phyloP scores from a whole-genome alignment of 2,113 vertebrate species.

The Panthera leo region DNA sequence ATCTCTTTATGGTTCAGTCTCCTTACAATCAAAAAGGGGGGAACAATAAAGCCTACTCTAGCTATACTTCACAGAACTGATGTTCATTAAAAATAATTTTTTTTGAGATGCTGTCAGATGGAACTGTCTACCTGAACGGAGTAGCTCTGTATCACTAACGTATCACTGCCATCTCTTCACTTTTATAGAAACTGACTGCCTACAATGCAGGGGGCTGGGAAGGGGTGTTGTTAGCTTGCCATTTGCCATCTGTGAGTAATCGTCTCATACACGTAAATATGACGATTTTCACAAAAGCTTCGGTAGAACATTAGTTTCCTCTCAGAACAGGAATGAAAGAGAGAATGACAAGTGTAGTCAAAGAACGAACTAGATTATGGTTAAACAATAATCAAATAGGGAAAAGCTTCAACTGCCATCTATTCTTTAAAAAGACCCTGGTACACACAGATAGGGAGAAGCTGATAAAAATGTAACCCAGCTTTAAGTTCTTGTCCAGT shows the following conservation, averaged over 20 bases:
- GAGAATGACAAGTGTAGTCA: not conserved
- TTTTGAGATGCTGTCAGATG: not conserved
- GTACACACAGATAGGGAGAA: not conserved
- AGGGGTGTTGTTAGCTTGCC: not conserved
- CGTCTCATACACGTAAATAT: not conserved
- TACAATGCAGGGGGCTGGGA: not conserved
- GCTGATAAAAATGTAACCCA: not conserved
- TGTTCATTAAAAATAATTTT: not conserved
- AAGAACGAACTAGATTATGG: not conserved
- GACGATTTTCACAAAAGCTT: conserved; percentile 9
- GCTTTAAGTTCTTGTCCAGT: not conserved
- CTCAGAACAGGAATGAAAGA: conserved; percentile 45
- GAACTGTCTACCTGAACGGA: not conserved
- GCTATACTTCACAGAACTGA: not conserved
- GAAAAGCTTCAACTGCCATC: not conserved
- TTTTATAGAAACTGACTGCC: not conserved
- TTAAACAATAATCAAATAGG: not conserved
- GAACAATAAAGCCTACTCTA: not conserved
- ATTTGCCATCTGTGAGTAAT: not conserved
- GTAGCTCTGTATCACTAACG: not conserved
- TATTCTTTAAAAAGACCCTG: not conserved
- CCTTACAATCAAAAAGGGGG: not conserved
- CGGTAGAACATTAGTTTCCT: not conserved
- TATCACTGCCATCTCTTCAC: not conserved
- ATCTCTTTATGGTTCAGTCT: not conserved